A percentile compares a stretch with the other conserved stretches of the same genome.
Evolutionary conservation across 2,888 invertebrate species (phyloP).

Genomic region (Melieria crassipennis): DNA sequence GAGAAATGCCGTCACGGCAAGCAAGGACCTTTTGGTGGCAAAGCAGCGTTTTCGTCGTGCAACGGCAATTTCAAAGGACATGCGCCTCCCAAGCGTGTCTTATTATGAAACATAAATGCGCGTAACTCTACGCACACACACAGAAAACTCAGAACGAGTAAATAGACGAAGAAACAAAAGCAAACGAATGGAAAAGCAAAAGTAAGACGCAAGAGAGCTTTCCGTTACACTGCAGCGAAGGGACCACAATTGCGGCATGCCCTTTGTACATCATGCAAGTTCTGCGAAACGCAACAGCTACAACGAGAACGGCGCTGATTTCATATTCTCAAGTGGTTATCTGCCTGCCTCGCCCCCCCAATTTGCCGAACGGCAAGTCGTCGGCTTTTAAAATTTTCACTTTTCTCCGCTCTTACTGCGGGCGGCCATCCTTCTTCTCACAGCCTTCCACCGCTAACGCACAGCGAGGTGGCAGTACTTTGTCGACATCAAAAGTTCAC

Average conservation of each 20-base stretch:
- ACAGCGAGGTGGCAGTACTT: conserved; percentile 6
- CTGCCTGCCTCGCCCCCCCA: conserved; percentile 35
- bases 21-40: conserved; percentile 16
- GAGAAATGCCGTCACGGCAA: conserved; percentile 10
- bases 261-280: conserved; percentile 5
- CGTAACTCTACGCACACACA: not conserved
- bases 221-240: too few relatives aligned
- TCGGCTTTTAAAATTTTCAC: not conserved
- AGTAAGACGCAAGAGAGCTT: too few relatives aligned
- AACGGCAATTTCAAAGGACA: conserved; percentile 20
- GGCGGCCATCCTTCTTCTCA: not conserved
- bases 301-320: not conserved
- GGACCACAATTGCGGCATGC: conserved; percentile 5
- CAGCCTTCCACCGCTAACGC: conserved; percentile 10
- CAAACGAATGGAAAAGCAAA: too few relatives aligned
- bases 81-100: conserved; percentile 3
- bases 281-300: not conserved
- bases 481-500: conserved; percentile 58
- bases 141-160: too few relatives aligned
- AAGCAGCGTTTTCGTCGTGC: conserved; percentile 17
- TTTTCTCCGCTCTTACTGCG: not conserved
- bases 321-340: conserved; percentile 59
- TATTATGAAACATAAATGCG: conserved; percentile 10
- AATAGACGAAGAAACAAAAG: too few relatives aligned
- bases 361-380: conserved; percentile 3